Percentiles rank a stretch among this genome's conserved stretches.
These are phyloP conservation scores for Ascaphus truei DNA, from an alignment of 2,113 vertebrate genomes.

Conservation along the genomic window DNA sequence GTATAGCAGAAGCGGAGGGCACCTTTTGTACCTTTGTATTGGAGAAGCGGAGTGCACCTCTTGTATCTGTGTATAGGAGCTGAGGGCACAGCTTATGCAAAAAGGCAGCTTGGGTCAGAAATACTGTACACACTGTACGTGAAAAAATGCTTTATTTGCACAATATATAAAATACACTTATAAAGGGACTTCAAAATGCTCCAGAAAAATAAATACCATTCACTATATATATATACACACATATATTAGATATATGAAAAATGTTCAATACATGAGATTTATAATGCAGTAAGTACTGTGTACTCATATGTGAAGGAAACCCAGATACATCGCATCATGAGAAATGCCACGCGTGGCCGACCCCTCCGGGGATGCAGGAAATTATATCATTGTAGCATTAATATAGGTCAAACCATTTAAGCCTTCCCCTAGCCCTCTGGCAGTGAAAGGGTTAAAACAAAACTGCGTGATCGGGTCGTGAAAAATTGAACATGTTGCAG, in stretches of 20 bases:
- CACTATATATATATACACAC: conserved; percentile 34
- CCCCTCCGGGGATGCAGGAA: too few species aligned
- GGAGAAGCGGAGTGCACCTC: too few species aligned
- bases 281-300: conserved; percentile 27
- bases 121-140: neutral
- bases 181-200: conserved; percentile 37
- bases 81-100: too few species aligned
- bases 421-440: neutral
- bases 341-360: conserved; percentile 11
- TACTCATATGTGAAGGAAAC: conserved; percentile 21
- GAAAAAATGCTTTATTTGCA: conserved; percentile 36
- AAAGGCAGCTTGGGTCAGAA: too few species aligned
- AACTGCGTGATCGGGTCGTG: too few species aligned
- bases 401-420: neutral
- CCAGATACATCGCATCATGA: conserved; percentile 24
- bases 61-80: too few species aligned
- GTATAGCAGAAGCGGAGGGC: too few species aligned
- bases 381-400: too few species aligned
- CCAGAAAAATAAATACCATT: conserved; percentile 37
- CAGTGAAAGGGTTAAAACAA: neutral
- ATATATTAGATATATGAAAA: conserved; percentile 36
- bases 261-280: conserved; percentile 31
- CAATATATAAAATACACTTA: conserved; percentile 38
- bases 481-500: neutral
- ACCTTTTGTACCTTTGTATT: too few species aligned